Percentiles rank a stretch among this genome's conserved stretches.
Evolutionary conservation across 2,888 invertebrate species (phyloP).

Genomic region (Yponomeuta plumbellus): DNA sequence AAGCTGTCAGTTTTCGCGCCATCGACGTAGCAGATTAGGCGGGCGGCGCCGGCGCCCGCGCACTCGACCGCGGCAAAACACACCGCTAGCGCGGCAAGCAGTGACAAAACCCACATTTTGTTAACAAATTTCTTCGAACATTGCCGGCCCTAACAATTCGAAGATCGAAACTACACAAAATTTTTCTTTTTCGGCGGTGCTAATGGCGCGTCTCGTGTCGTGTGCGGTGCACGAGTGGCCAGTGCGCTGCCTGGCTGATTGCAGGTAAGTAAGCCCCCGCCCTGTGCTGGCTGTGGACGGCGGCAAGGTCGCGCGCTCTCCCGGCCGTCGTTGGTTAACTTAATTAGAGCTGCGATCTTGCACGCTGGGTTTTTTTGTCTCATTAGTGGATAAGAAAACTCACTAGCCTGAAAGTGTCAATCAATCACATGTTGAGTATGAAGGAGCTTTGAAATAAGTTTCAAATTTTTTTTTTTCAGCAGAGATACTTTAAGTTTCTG

Average conservation of each 20-base stretch:
- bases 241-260: constrained; percentile 36
- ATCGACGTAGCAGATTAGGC: constrained; percentile 66
- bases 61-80: constrained; percentile 35
- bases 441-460: too few species aligned
- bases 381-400: not conserved
- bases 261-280: constrained; percentile 60
- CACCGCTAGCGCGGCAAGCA: constrained; percentile 47
- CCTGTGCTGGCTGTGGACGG: constrained; percentile 35
- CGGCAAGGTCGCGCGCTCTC: constrained; percentile 57
- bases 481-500: too few species aligned
- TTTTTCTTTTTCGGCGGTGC: constrained; percentile 23
- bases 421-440: too few species aligned
- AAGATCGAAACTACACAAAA: not conserved
- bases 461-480: too few species aligned
- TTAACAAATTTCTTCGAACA: not conserved
- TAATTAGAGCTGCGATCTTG: not conserved
- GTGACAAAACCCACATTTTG: constrained; percentile 60
- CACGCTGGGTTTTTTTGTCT: not conserved
- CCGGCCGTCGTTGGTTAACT: not conserved
- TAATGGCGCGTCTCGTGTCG: constrained; percentile 58
- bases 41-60: constrained; percentile 67
- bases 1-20: constrained; percentile 45
- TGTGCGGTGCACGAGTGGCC: constrained; percentile 60
- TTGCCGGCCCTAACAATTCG: not conserved
- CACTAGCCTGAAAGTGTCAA: too few species aligned